Evolutionary conservation across 2,113 vertebrate species (phyloP).

Genomic region (Galemys pyrenaicus): DNA sequence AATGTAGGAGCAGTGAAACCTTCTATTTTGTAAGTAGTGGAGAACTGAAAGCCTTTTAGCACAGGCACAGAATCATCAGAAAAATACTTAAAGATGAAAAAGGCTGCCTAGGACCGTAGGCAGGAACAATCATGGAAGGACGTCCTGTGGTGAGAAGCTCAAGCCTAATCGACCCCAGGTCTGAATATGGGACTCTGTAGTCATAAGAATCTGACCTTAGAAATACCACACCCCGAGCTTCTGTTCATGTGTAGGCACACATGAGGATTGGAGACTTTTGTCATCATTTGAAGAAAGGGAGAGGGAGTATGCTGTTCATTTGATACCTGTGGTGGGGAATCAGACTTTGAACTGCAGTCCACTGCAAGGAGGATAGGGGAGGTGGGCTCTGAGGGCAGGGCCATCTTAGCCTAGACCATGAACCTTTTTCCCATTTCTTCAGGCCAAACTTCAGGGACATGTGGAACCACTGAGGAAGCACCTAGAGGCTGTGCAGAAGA

Average conservation of each 20-base stretch:
- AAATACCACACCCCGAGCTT: neutral
- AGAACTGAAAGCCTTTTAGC: conserved; percentile 25
- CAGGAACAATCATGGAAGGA: neutral
- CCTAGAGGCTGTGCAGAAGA: conserved; percentile 83
- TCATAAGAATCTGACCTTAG: neutral
- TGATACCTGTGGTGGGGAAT: neutral
- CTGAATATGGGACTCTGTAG: neutral
- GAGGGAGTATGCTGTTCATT: neutral
- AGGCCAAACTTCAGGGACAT: conserved; percentile 85
- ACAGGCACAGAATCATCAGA: conserved; percentile 15
- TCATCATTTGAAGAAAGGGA: neutral
- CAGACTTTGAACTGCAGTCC: neutral
- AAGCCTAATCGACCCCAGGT: neutral
- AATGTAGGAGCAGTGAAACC: neutral
- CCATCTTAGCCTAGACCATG: neutral
- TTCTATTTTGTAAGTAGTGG: neutral
- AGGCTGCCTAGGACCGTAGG: neutral
- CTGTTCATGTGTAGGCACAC: neutral
- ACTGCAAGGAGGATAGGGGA: neutral
- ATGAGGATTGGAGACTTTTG: neutral
- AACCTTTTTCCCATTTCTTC: neutral
- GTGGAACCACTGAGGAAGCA: conserved; percentile 85
- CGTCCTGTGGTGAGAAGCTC: neutral
- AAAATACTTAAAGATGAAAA: conserved; percentile 6
- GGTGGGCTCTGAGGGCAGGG: neutral